These are phyloP conservation scores for Otolemur garnettii DNA, from an alignment of 2,113 vertebrate species.

Conservation along the genomic window DNA sequence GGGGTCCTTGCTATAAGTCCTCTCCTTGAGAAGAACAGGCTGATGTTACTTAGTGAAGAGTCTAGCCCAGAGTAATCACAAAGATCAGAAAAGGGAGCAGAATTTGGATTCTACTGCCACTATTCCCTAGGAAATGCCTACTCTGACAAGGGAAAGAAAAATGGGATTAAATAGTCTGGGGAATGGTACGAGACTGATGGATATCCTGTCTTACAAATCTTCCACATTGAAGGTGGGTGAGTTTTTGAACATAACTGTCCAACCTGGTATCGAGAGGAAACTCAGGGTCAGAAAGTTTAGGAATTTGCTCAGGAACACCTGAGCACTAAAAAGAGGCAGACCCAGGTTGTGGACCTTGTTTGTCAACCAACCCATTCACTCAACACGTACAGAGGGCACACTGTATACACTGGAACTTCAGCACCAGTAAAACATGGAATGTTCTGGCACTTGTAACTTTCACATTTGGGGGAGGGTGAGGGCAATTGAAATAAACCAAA, in stretches of 20 bases:
- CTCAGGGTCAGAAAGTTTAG: neutral
- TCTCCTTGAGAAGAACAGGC: neutral
- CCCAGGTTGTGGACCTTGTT: neutral
- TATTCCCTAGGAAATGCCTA: neutral
- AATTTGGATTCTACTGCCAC: neutral
- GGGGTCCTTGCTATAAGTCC: neutral
- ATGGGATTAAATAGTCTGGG: neutral
- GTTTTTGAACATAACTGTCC: too few relatives aligned
- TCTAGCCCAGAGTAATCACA: neutral
- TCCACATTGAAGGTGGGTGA: neutral
- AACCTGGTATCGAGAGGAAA: neutral
- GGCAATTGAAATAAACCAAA: neutral
- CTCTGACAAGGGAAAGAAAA: neutral
- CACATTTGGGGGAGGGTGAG: neutral
- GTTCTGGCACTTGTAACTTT: neutral
- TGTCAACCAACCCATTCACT: neutral
- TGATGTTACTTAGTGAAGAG: neutral
- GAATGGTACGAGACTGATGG: neutral
- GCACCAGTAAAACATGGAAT: neutral
- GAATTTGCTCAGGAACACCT: neutral
- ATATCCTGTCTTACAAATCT: neutral
- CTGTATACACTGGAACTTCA: neutral
- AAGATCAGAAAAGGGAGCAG: neutral
- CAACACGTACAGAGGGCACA: too few relatives aligned
- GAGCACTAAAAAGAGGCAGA: neutral